phyloP scores from a whole-genome alignment of 2,797 vertebrate species.

The Myoxocephalus aenaeus region DNA sequence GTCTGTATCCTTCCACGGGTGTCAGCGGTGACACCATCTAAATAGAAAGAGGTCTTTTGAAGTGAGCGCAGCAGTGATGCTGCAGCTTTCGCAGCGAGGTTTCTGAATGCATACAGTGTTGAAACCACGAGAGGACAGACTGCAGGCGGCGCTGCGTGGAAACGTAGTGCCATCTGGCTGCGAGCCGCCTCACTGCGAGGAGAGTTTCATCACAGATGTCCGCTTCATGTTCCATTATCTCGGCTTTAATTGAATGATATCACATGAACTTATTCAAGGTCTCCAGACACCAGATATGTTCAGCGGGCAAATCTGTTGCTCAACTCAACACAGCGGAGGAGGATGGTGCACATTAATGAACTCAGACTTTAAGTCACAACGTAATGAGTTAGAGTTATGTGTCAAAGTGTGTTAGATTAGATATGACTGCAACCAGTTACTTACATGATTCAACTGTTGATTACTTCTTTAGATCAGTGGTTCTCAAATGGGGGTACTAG shows the following conservation, averaged over 20 bases:
- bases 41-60: constrained; percentile 35
- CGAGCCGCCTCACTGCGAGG: constrained; percentile 41
- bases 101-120: background rate
- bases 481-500: too few species aligned
- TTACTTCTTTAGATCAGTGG: background rate
- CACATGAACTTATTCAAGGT: constrained; percentile 43
- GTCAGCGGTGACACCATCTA: constrained; percentile 31
- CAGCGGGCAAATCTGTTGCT: constrained; percentile 2
- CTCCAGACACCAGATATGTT: constrained; percentile 15
- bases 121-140: constrained; percentile 55
- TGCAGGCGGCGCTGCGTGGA: constrained; percentile 35
- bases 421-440: background rate
- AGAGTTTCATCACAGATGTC: constrained; percentile 26
- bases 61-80: constrained; percentile 7
- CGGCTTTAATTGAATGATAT: constrained; percentile 47
- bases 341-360: background rate
- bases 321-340: background rate
- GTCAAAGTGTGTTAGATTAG: background rate
- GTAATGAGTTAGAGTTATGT: background rate
- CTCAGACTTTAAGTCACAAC: background rate
- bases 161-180: constrained; percentile 65
- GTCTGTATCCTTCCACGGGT: constrained; percentile 43
- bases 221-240: constrained; percentile 56
- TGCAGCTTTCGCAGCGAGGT: background rate
- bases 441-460: background rate